Evolutionary conservation across 1,140 invertebrate genomes (phyloP).

Genomic region (Nephila pilipes): DNA sequence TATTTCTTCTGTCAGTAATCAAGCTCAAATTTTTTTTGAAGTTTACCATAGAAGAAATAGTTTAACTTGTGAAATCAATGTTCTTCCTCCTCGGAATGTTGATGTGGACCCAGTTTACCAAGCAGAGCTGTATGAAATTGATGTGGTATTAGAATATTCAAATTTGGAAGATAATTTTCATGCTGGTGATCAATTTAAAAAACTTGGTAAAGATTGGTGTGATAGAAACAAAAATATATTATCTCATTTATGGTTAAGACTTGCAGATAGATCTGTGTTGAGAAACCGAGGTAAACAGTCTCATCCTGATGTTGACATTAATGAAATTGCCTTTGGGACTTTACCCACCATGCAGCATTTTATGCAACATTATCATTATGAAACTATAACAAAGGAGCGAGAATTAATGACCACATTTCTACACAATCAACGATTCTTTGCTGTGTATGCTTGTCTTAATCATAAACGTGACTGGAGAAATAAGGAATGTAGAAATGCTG

Average conservation of each 20-base stretch:
- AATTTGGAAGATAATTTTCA: not conserved
- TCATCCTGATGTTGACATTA: slow-evolving; percentile 68
- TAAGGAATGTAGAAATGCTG: slow-evolving; percentile 5
- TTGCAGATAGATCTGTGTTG: not conserved
- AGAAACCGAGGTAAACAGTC: slow-evolving; percentile 43
- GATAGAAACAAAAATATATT: slow-evolving; percentile 16
- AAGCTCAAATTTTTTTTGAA: slow-evolving; percentile 33
- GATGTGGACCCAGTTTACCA: slow-evolving; percentile 59
- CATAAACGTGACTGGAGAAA: not conserved
- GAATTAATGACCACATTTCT: slow-evolving; percentile 68
- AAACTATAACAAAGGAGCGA: slow-evolving; percentile 5
- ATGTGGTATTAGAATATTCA: slow-evolving; percentile 24
- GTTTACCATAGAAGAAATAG: not conserved
- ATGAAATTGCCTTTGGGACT: slow-evolving; percentile 70
- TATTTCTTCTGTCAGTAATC: not conserved
- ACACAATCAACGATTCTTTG: slow-evolving; percentile 48
- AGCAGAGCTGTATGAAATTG: slow-evolving; percentile 57
- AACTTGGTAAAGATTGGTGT: slow-evolving; percentile 62
- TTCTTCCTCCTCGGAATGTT: slow-evolving; percentile 24
- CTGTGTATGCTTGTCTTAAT: slow-evolving; percentile 54
- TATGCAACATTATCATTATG: slow-evolving; percentile 72
- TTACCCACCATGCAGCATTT: slow-evolving; percentile 56
- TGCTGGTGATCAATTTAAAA: slow-evolving; percentile 53
- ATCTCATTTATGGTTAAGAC: slow-evolving; percentile 50
- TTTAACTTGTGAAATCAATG: not conserved